phyloP scores from a whole-genome alignment of 2,797 vertebrate species.

The Holocentrus rufus region DNA sequence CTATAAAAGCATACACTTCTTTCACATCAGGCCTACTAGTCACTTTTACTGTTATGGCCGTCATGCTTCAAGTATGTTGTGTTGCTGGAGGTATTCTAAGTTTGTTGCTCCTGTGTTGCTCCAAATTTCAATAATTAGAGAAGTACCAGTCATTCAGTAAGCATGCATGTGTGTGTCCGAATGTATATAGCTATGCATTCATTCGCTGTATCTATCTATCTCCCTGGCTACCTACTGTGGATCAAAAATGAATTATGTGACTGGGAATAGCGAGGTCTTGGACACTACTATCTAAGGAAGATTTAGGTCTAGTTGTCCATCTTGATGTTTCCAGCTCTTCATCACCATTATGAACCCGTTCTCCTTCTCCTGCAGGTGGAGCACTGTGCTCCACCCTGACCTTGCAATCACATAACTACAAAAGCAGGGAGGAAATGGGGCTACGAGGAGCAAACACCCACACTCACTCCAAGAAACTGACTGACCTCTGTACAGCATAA shows the following conservation, averaged over 20 bases:
- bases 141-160: too few species aligned
- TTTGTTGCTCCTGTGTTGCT: too few species aligned
- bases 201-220: background rate
- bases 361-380: conserved; percentile 28
- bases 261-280: background rate
- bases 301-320: conserved; percentile 10
- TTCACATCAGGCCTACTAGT: too few species aligned
- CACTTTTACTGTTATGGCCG: too few species aligned
- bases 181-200: background rate
- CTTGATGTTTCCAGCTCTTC: conserved; percentile 22
- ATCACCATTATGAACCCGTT: conserved; percentile 17
- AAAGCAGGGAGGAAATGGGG: conserved; percentile 67
- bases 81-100: too few species aligned
- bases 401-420: conserved; percentile 52
- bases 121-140: too few species aligned
- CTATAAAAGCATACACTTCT: too few species aligned
- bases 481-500: conserved; percentile 62
- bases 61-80: too few species aligned
- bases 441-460: conserved; percentile 70
- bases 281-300: background rate
- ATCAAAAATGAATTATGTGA: background rate
- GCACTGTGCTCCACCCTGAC: conserved; percentile 25
- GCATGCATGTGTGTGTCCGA: too few species aligned
- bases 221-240: background rate
- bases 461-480: conserved; percentile 67